A percentile compares a stretch with the other conserved stretches of the same genome.
These are phyloP conservation scores for Hypotaenidia okinawae DNA, from an alignment of 2,797 vertebrate species.

Conservation along the genomic window DNA sequence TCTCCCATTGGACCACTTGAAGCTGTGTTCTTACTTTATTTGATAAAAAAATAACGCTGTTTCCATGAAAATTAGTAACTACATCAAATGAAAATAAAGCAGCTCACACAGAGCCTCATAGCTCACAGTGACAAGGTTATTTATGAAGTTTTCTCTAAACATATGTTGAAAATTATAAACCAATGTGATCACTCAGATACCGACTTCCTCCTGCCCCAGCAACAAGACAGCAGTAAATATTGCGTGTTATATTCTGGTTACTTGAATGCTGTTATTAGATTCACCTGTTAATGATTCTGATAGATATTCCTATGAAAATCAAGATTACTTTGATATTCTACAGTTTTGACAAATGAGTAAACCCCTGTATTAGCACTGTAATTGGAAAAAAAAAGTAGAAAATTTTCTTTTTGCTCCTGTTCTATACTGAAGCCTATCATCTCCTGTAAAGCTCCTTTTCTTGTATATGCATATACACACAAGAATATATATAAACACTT, in stretches of 20 bases:
- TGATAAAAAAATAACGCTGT: neutral
- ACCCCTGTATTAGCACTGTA: accelerated
- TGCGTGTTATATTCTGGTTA: neutral
- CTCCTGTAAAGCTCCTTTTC: neutral
- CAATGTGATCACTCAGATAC: neutral
- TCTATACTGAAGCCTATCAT: neutral
- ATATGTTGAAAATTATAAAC: neutral
- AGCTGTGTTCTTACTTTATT: neutral
- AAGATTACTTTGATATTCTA: neutral
- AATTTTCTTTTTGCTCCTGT: neutral
- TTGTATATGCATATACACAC: too few relatives aligned
- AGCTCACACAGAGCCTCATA: accelerated
- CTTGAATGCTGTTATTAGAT: neutral
- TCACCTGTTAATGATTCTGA: neutral
- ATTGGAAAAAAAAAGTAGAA: neutral
- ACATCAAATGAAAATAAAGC: neutral
- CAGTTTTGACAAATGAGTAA: neutral
- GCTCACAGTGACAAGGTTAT: neutral
- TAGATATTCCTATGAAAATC: neutral
- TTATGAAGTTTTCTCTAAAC: neutral
- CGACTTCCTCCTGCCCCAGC: neutral
- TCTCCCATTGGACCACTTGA: neutral
- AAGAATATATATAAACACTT: neutral
- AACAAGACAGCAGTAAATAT: neutral
- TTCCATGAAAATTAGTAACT: neutral